Percentiles rank a stretch among this genome's conserved stretches.
Evolutionary conservation across 2,797 vertebrate species (phyloP).

Genomic region (Malacoctenus gilli): DNA sequence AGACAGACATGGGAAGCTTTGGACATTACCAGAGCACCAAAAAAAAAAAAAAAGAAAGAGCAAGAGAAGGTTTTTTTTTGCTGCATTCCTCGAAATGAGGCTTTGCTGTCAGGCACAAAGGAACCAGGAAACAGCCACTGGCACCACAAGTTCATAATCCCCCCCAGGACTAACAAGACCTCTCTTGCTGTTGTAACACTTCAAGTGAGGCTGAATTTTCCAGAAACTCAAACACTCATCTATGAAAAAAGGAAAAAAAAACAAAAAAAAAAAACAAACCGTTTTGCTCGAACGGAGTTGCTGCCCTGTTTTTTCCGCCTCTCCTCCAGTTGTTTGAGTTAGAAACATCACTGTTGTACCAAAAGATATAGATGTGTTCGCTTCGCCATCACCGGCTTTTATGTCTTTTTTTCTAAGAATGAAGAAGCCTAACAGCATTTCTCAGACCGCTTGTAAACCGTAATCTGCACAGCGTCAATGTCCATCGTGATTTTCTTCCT

Average conservation of each 20-base stretch:
- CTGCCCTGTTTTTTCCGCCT: slow-evolving; percentile 26
- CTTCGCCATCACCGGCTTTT: slow-evolving; percentile 15
- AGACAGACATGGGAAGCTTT: slow-evolving; percentile 48
- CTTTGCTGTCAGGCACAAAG: slow-evolving; percentile 58
- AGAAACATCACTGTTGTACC: slow-evolving; percentile 27
- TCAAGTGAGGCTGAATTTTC: slow-evolving; percentile 1
- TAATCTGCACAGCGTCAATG: slow-evolving; percentile 40
- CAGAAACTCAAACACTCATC: slow-evolving; percentile 20
- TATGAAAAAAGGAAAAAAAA: slow-evolving; percentile 40
- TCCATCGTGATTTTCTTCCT: slow-evolving; percentile 1
- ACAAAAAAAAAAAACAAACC: too few species aligned
- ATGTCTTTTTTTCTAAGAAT: slow-evolving; percentile 8
- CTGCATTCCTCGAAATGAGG: slow-evolving; percentile 48
- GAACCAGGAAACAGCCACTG: slow-evolving; percentile 54
- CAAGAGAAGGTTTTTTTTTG: slow-evolving; percentile 53
- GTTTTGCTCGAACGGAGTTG: too few species aligned
- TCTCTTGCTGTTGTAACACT: not conserved
- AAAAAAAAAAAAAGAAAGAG: too few species aligned
- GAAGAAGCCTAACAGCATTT: slow-evolving; percentile 30
- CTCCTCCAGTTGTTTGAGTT: slow-evolving; percentile 1
- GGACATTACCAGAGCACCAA: slow-evolving; percentile 37
- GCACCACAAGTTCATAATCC: slow-evolving; percentile 56
- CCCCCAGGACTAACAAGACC: slow-evolving; percentile 42
- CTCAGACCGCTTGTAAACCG: slow-evolving; percentile 38
- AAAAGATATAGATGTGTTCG: slow-evolving; percentile 46